phyloP scores from a whole-genome alignment of 2,797 vertebrate species.

The Falco rusticolus region DNA sequence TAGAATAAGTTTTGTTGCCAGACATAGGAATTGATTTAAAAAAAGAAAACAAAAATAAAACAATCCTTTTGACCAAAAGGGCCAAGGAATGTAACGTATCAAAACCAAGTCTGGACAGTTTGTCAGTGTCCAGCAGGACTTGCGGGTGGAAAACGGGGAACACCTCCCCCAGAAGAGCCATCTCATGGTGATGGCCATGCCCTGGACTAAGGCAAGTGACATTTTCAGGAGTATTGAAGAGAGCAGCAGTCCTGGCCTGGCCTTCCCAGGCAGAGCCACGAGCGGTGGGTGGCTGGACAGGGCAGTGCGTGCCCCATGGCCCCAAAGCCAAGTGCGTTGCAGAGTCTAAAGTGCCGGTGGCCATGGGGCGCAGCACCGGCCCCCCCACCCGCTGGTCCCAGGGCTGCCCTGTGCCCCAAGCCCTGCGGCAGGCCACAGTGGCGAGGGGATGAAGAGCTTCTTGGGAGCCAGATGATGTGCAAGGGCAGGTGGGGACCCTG shows the following conservation, averaged over 20 bases:
- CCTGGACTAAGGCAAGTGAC: conserved; percentile 36
- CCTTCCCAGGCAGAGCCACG: accelerated
- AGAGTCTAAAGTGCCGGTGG: conserved; percentile 3
- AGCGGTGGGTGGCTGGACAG: background rate
- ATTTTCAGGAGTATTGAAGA: background rate
- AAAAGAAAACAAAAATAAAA: background rate
- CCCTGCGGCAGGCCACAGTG: accelerated
- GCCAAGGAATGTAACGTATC: conserved; percentile 24
- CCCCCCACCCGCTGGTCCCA: background rate
- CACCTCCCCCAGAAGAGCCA: background rate
- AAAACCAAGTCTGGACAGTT: conserved; percentile 2
- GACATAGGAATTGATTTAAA: background rate
- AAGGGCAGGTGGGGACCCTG: background rate
- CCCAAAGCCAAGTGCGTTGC: background rate
- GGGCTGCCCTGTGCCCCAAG: background rate
- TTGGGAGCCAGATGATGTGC: background rate
- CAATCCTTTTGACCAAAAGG: background rate
- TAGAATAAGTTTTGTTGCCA: background rate
- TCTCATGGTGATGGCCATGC: background rate
- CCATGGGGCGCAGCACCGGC: background rate
- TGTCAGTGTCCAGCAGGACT: background rate
- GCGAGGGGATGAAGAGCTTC: background rate
- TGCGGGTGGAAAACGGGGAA: background rate
- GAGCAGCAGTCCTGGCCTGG: background rate
- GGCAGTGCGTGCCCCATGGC: accelerated